Percentiles rank a stretch among this genome's conserved stretches.
Evolutionary conservation across 2,113 vertebrate species (phyloP).

Genomic region (Indri indri): DNA sequence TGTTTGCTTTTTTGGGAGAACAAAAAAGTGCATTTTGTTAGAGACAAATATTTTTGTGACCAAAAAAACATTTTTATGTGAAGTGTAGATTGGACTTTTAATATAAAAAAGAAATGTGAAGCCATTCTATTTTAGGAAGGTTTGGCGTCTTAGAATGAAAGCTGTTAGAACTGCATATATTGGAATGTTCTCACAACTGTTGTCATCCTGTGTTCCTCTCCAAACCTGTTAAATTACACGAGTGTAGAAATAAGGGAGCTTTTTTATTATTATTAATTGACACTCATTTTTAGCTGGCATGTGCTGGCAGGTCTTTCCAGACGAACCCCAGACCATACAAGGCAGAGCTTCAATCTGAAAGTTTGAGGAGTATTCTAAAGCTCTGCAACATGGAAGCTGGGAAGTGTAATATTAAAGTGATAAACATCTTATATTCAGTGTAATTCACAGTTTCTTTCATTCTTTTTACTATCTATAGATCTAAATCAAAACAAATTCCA

Average conservation of each 20-base stretch:
- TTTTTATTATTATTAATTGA: slow-evolving; percentile 87
- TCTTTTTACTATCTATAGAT: slow-evolving; percentile 83
- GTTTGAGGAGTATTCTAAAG: slow-evolving; percentile 83
- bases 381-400: slow-evolving; percentile 77
- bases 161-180: slow-evolving; percentile 76
- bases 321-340: slow-evolving; percentile 74
- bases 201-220: slow-evolving; percentile 73
- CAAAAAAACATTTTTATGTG: slow-evolving; percentile 77
- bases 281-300: slow-evolving; percentile 86
- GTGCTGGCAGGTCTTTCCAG: slow-evolving; percentile 85
- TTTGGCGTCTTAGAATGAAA: slow-evolving; percentile 82
- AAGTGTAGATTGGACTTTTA: slow-evolving; percentile 78
- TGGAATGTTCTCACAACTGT: slow-evolving; percentile 81
- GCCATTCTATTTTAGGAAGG: slow-evolving; percentile 80
- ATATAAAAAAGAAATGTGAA: slow-evolving; percentile 77
- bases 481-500: slow-evolving; percentile 87
- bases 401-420: slow-evolving; percentile 87
- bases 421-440: slow-evolving; percentile 83
- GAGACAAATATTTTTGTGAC: slow-evolving; percentile 78
- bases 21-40: slow-evolving; percentile 76
- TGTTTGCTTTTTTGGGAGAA: slow-evolving; percentile 65
- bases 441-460: slow-evolving; percentile 87
- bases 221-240: slow-evolving; percentile 84
- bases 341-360: slow-evolving; percentile 80
- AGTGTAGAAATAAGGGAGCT: slow-evolving; percentile 79